Conservation (phyloP, 2,113 vertebrate species). For the Dipodomys merriami region DNA sequence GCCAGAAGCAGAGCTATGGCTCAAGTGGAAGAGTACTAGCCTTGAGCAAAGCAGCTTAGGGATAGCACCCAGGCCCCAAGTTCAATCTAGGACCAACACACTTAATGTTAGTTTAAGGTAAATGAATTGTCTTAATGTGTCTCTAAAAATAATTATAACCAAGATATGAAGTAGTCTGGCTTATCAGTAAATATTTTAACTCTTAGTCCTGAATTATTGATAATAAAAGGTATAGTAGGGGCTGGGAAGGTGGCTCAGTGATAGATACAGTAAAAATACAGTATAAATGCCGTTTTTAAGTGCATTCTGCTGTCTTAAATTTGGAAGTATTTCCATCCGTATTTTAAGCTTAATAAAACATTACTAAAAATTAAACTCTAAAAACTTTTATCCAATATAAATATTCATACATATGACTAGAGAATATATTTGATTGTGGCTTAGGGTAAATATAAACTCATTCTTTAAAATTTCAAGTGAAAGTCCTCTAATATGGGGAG, state of each 20-base stretch:
- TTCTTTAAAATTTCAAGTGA: slow-evolving; percentile 41
- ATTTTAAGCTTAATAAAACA: slow-evolving; percentile 24
- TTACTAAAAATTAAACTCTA: slow-evolving; percentile 18
- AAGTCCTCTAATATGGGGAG: neutral
- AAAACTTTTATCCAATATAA: slow-evolving; percentile 45
- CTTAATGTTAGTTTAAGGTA: neutral
- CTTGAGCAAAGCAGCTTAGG: too few species aligned
- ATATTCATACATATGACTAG: slow-evolving; percentile 16
- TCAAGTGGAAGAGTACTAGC: too few species aligned
- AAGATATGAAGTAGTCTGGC: slow-evolving; percentile 12
- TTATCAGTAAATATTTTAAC: slow-evolving; percentile 34
- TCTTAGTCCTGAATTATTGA: neutral
- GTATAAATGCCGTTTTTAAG: neutral
- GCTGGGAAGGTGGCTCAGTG: too few species aligned
- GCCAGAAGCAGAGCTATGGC: too few species aligned
- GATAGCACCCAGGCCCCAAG: too few species aligned
- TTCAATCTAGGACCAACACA: too few species aligned
- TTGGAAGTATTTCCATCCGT: slow-evolving; percentile 47
- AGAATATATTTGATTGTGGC: neutral
- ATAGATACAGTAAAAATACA: too few species aligned
- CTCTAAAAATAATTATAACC: slow-evolving; percentile 12
- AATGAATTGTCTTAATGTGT: neutral
- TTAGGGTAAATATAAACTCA: neutral
- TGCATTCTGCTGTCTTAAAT: slow-evolving; percentile 51
- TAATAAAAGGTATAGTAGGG: neutral